phyloP scores from a whole-genome alignment of 1,140 invertebrate species.

The Penaeus indicus region DNA sequence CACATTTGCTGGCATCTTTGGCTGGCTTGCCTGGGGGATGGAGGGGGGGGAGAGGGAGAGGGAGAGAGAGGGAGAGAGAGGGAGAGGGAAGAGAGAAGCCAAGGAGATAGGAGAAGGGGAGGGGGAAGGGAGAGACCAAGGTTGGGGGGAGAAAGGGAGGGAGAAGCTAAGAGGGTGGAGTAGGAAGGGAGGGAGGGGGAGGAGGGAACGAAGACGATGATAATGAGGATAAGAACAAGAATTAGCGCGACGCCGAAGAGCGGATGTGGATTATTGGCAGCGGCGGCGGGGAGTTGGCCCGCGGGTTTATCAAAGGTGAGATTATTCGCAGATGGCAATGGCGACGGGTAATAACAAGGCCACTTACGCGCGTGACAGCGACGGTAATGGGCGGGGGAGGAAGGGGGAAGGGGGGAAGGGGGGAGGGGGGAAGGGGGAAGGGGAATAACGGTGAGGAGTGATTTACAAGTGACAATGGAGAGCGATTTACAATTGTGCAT shows the following conservation, averaged over 20 bases:
- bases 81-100: neutral
- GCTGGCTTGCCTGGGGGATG: neutral
- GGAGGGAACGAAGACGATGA: too few relatives aligned
- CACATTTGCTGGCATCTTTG: too few relatives aligned
- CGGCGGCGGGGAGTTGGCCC: too few relatives aligned
- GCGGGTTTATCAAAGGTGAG: too few relatives aligned
- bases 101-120: neutral
- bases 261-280: too few relatives aligned
- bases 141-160: neutral
- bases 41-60: neutral
- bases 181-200: too few relatives aligned
- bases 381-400: neutral
- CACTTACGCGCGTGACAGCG: neutral
- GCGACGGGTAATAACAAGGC: too few relatives aligned
- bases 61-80: too few relatives aligned
- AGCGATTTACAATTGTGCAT: neutral
- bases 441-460: neutral
- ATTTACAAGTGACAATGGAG: neutral
- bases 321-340: too few relatives aligned
- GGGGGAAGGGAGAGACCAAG: neutral
- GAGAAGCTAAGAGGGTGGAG: neutral
- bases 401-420: too few relatives aligned
- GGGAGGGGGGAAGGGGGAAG: neutral
- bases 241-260: too few relatives aligned
- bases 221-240: too few relatives aligned